Conservation (phyloP, 2,797 vertebrate genomes). For the Heliangelus exortis region DNA sequence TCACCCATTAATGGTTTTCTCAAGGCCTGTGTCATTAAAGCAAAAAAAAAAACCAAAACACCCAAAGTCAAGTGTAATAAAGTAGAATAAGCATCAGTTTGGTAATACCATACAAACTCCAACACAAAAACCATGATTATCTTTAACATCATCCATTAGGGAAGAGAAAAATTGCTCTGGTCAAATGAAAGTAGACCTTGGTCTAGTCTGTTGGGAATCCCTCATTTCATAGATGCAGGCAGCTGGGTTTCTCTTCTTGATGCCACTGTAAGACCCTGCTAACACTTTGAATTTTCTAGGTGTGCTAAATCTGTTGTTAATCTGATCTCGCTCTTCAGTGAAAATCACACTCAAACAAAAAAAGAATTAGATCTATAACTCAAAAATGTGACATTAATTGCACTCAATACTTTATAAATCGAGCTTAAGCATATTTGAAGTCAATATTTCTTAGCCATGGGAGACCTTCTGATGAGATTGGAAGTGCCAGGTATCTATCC, state of each 20-base stretch:
- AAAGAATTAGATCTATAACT: neutral
- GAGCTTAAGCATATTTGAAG: neutral
- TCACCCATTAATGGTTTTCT: neutral
- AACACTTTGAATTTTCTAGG: neutral
- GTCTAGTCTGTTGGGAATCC: neutral
- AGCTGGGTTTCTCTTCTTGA: neutral
- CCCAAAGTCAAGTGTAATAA: neutral
- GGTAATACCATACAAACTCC: neutral
- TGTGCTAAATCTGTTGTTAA: neutral
- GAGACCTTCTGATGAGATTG: neutral
- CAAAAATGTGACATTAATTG: neutral
- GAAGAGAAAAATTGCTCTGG: neutral
- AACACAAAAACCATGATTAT: accelerated
- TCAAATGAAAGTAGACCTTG: neutral
- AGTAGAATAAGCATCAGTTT: neutral
- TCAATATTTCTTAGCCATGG: neutral
- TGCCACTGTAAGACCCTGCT: neutral
- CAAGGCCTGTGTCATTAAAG: neutral
- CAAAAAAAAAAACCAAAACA: neutral
- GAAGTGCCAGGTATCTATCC: neutral
- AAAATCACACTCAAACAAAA: neutral
- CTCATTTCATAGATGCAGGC: neutral
- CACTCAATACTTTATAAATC: neutral
- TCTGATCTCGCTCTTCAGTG: neutral
- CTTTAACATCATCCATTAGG: neutral